Evolutionary conservation across 2,888 invertebrate species (phyloP).

Genomic region (Drosophila planitibia): DNA sequence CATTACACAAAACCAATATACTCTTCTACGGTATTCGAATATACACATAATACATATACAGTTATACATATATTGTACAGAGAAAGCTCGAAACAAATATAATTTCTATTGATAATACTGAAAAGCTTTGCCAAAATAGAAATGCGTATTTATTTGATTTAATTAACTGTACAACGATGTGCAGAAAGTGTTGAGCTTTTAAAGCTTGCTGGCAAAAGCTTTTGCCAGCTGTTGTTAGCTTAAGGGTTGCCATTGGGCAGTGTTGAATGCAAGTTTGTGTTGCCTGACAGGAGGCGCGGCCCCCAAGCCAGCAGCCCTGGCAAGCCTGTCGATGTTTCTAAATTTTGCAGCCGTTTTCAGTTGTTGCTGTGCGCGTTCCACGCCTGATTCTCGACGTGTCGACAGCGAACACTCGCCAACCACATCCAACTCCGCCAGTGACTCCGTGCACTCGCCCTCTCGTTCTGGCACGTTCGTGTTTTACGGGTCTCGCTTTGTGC

Average conservation of each 20-base stretch:
- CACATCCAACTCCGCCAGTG: slow-evolving; percentile 1
- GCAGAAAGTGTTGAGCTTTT: neutral
- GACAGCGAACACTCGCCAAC: neutral
- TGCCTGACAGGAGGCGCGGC: slow-evolving; percentile 27
- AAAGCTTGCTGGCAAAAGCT: slow-evolving; percentile 28
- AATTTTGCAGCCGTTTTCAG: slow-evolving; percentile 40
- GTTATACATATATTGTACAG: neutral
- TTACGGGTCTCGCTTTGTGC: slow-evolving; percentile 12
- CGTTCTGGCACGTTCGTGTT: slow-evolving; percentile 2
- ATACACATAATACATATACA: neutral
- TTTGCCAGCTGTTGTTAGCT: slow-evolving; percentile 30
- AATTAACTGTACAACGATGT: neutral
- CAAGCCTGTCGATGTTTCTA: slow-evolving; percentile 31
- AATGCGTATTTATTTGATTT: neutral
- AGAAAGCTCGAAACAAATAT: neutral
- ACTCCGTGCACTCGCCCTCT: slow-evolving; percentile 1
- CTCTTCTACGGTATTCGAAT: neutral
- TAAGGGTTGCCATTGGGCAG: slow-evolving; percentile 42
- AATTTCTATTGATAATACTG: neutral
- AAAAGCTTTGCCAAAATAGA: neutral
- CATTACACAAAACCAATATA: neutral
- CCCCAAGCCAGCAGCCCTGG: slow-evolving; percentile 6
- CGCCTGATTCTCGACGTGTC: slow-evolving; percentile 24
- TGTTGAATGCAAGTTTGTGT: slow-evolving; percentile 3
- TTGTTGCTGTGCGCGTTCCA: slow-evolving; percentile 68